phyloP scores from a whole-genome alignment of 2,113 vertebrate species.

The Otocyon megalotis region DNA sequence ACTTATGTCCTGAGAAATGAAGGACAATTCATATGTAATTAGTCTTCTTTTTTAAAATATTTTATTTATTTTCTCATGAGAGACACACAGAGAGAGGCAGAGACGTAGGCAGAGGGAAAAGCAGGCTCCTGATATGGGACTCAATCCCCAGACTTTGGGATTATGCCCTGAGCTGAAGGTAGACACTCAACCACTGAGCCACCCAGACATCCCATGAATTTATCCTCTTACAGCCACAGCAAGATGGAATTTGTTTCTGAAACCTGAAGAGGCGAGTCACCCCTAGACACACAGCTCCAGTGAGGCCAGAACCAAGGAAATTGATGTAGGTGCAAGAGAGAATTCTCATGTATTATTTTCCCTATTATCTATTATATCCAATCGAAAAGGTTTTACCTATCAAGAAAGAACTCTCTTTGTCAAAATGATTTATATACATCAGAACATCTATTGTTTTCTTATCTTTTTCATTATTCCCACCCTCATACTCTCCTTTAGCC shows the following conservation, averaged over 20 bases:
- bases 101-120: no score
- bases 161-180: no score
- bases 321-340: neutral
- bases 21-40: neutral
- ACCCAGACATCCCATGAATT: no score
- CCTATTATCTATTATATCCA: neutral
- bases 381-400: neutral
- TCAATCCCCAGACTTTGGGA: no score
- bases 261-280: neutral
- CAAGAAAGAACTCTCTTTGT: neutral
- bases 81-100: no score
- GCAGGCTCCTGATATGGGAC: no score
- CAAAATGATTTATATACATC: neutral
- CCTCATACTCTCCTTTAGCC: neutral
- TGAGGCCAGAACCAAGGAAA: neutral
- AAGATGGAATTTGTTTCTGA: neutral
- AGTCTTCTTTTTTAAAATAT: neutral
- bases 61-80: no score
- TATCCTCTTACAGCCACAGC: neutral
- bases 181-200: no score
- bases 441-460: neutral
- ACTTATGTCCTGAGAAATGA: conserved; percentile 45
- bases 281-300: neutral
- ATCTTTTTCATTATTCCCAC: neutral
- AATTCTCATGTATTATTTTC: neutral